These are phyloP conservation scores for Cyprinodon tularosa DNA, from an alignment of 2,113 vertebrate genomes.

Conservation along the genomic window DNA sequence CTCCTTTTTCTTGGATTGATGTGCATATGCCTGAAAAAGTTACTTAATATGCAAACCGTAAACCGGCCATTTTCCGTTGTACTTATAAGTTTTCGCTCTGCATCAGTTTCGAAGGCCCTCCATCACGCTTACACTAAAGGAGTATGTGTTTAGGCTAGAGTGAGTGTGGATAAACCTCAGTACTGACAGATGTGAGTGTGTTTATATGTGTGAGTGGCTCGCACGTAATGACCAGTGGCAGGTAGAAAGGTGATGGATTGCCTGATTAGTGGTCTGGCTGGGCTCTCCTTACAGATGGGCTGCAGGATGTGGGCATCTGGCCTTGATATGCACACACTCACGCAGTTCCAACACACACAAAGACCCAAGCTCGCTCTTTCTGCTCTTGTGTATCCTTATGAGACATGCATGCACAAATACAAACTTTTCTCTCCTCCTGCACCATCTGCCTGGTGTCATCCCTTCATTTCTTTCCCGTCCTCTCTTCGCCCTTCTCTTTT, in stretches of 20 bases:
- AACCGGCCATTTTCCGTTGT: conserved; percentile 14
- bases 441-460: conserved; percentile 56
- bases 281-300: conserved; percentile 77
- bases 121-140: not conserved
- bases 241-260: conserved; percentile 78
- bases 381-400: conserved; percentile 9
- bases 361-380: not conserved
- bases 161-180: conserved; percentile 4
- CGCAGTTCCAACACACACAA: not conserved
- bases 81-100: conserved; percentile 55
- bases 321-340: conserved; percentile 48
- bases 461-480: conserved; percentile 27
- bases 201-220: conserved; percentile 49
- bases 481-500: conserved; percentile 29
- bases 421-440: conserved; percentile 33
- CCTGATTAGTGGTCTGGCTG: conserved; percentile 80
- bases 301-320: conserved; percentile 70
- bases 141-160: not conserved
- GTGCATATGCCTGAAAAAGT: conserved; percentile 25
- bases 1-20: not conserved
- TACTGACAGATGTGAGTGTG: conserved; percentile 27
- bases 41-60: conserved; percentile 27
- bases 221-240: conserved; percentile 67
- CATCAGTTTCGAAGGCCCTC: conserved; percentile 13
- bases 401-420: conserved; percentile 31